Evolutionary conservation across 2,113 vertebrate genomes (phyloP).

Genomic region (Recurvirostra avosetta): DNA sequence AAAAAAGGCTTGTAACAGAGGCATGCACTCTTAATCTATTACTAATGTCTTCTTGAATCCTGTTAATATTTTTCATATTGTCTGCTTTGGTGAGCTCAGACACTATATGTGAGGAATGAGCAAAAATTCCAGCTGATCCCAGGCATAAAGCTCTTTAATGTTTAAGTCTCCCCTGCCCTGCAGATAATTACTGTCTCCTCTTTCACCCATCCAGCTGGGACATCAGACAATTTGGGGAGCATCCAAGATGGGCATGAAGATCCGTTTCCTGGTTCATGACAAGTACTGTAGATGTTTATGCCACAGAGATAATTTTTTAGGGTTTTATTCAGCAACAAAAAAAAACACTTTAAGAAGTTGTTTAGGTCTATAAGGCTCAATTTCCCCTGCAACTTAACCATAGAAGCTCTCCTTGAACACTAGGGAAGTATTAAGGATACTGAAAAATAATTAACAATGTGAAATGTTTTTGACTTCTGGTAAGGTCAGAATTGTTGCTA

Average conservation of each 20-base stretch:
- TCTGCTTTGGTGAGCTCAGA: constrained; percentile 32
- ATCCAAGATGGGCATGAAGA: constrained; percentile 33
- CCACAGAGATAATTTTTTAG: background rate
- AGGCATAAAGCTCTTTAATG: constrained; percentile 29
- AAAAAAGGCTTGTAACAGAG: background rate
- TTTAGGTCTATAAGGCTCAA: background rate
- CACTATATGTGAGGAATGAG: constrained; percentile 9
- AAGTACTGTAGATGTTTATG: constrained; percentile 34
- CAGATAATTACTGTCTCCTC: constrained; percentile 51
- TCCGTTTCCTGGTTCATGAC: constrained; percentile 20
- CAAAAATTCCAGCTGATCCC: constrained; percentile 42
- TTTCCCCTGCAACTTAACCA: background rate
- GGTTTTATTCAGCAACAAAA: background rate
- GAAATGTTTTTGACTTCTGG: background rate
- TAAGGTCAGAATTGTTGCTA: background rate
- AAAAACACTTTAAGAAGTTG: background rate
- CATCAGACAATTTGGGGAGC: constrained; percentile 40
- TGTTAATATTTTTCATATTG: constrained; percentile 58
- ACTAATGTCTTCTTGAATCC: constrained; percentile 18
- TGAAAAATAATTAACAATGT: background rate
- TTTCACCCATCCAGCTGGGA: constrained; percentile 31
- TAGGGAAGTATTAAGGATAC: background rate
- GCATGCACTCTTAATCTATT: constrained; percentile 37
- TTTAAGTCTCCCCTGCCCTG: constrained; percentile 35
- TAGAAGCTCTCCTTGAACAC: background rate